Evolutionary conservation across 2,888 invertebrate genomes (phyloP), one percentile per base, ranked within the genome.

Genomic region (Cerastis leucographa): DNA sequence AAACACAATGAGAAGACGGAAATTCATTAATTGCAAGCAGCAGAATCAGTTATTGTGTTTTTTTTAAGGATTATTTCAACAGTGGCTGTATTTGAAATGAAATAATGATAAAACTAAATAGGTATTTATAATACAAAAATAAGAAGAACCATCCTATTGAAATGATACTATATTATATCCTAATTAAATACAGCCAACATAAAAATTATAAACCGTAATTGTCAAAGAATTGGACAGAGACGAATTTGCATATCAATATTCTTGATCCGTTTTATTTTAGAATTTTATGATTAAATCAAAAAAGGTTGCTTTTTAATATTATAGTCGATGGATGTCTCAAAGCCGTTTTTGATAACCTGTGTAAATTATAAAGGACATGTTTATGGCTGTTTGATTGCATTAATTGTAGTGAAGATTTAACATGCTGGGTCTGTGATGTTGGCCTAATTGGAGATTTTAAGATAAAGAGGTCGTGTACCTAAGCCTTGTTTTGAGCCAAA

Each of bases 201-300:
- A 59, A 46, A 62, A 51, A 2, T 61, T 61, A 19, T 6, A 29
- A 49, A 22, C 25, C 8, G 8, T 29, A 75, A 46, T 12, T 40
- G 25, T n/a, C 64, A 46, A 74, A 74, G 44, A 25, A 8, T 68
- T 8, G 0, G 19, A 35, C 62, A 74, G 19, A 62, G 1, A 19
- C 17, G 25, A n/a, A 62, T 54, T 76, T 65, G 76, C 77, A 59
- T 76, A 76, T 46, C 4, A 40, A 65, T n/a, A 49, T 25, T 76
- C 46, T 49, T 66, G n/a, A 29, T 77, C n/a, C 77, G n/a, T 46
- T 46, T 56, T 25, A 42, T 77, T 59, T 59, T 59, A 3, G 2
- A 61, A 61, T 46, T 54, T 64, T 56, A 56, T 59, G 65, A 76
- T 76, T 49, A 17, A 19, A 35, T 40, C 7, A 44, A 76, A 76